Evolutionary conservation across 23 tunicate genomes (phyloP).

Genomic region (Trididemnum nubilum): DNA sequence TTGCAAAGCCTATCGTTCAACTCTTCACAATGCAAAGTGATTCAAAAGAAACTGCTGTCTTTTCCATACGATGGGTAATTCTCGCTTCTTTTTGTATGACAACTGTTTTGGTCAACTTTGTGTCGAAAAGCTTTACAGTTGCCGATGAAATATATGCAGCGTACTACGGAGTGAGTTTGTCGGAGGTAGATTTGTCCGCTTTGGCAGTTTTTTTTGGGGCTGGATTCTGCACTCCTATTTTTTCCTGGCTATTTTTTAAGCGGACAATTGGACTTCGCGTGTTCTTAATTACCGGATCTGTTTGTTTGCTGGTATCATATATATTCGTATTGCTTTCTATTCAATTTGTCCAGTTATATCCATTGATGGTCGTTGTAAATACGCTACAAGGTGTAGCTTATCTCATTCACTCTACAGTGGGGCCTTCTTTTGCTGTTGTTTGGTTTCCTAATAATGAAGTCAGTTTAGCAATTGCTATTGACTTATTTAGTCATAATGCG

Average conservation of each 20-base stretch:
- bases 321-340: neutral
- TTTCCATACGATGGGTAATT: slow-evolving; percentile 3
- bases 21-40: too few relatives aligned
- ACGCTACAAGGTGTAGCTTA: neutral
- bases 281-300: neutral
- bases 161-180: neutral
- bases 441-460: neutral
- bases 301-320: neutral
- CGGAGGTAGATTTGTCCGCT: neutral
- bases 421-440: neutral
- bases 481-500: neutral
- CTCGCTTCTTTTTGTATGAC: neutral
- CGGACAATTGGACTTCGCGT: neutral
- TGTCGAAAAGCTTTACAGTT: neutral
- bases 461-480: neutral
- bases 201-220: neutral
- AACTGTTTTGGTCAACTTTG: neutral
- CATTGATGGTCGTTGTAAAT: neutral
- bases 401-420: neutral
- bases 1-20: too few relatives aligned
- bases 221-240: neutral
- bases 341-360: neutral
- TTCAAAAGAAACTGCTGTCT: neutral
- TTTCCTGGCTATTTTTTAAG: neutral
- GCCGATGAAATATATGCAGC: neutral